Evolutionary conservation across 2,888 invertebrate species (phyloP), one percentile per base, ranked within the genome.

Genomic region (Drosophila barbarae): DNA sequence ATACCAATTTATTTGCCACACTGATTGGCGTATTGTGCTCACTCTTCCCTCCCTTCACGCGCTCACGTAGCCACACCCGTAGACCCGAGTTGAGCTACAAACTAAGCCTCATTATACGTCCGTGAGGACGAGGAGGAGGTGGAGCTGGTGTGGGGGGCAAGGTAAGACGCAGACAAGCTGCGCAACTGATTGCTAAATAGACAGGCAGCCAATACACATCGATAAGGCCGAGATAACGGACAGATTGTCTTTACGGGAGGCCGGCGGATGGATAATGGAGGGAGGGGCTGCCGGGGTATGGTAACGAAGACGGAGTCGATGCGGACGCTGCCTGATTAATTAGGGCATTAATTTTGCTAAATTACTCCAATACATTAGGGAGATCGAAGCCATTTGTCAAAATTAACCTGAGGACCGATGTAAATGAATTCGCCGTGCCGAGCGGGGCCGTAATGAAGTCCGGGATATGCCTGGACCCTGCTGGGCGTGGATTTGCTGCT

Each of bases 331-430:
- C 55, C 82, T 87, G 88, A 87, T 88, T 87, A 87, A 87, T 87
- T 85, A 77, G 78, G 73, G 77, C 87, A 88, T 87, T 88, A 86
- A 87, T 87, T 88, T 85, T 87, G 85, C 84, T 87, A 84, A 86
- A 88, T 88, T 86, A 87, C 85, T 79, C 76, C 80, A 84, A 88
- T 88, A 86, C 85, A 85, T 89, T 89, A 86, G 84, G 77, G 80
- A 81, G 84, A 88, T 88, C 87, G 85, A 87, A 87, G 81, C 80
- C 77, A 87, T 88, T 89, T 87, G 84, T 88, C 87, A 88, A 88
- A 87, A 88, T 88, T 88, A 88, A 88, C 87, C 86, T 86, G 83
- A 74, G 75, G 56, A 68, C 69, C 81, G 68, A 77, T 84, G 72
- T 69, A 81, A 86, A 86, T 85, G 75, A 85, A 75, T 81, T 71